These are phyloP conservation scores for Hydractinia symbiolongicarpus DNA, from an alignment of 30 jellyfish, hydroid and myxozoan species.

Conservation along the genomic window DNA sequence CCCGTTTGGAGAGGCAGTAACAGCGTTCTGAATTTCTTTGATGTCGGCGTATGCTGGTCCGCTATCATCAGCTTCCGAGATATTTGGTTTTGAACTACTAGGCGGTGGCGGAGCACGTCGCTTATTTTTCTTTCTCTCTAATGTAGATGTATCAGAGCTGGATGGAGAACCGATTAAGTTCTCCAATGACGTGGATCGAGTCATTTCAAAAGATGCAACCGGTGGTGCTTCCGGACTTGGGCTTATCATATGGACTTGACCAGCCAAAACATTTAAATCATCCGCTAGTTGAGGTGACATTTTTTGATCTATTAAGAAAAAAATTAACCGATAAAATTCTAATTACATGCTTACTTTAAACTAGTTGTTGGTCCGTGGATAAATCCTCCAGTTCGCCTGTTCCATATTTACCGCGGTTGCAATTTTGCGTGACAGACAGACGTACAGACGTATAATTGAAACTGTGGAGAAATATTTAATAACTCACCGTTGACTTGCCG, in stretches of 20 bases:
- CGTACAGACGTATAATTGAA: background rate
- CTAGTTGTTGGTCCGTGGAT: background rate
- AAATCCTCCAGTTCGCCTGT: background rate
- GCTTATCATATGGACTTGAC: constrained; percentile 38
- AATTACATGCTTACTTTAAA: background rate
- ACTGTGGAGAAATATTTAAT: background rate
- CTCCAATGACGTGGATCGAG: background rate
- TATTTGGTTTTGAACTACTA: constrained; percentile 7
- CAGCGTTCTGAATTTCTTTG: background rate
- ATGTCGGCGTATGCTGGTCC: constrained; percentile 21
- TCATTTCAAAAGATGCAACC: background rate
- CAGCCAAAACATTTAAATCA: constrained; percentile 48
- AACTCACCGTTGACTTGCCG: constrained; percentile 43
- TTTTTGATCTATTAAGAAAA: constrained; percentile 25
- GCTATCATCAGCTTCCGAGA: constrained; percentile 23
- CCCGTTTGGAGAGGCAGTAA: background rate
- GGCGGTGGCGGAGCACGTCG: constrained; percentile 62
- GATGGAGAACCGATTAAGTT: background rate
- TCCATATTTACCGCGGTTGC: background rate
- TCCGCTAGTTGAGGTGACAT: constrained; percentile 41
- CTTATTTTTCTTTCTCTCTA: constrained; percentile 23
- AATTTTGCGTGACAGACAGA: background rate
- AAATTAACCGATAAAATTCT: background rate
- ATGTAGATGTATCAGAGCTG: background rate
- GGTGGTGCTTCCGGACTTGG: constrained; percentile 19